Conservation (phyloP, 2,797 vertebrate species). For the Carcharodon carcharias region DNA sequence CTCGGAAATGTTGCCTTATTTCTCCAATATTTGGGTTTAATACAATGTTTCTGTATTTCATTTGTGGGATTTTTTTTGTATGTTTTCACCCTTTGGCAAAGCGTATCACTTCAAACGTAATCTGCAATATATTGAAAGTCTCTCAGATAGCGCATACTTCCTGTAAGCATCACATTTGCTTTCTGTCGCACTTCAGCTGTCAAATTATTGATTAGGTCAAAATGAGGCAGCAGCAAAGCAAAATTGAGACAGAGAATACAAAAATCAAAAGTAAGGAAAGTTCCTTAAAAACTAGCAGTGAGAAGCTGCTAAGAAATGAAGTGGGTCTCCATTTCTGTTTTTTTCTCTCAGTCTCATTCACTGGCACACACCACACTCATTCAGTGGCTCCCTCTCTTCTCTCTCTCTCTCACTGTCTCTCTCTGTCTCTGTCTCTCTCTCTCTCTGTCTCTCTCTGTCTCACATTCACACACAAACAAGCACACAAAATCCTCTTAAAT, state of each 20-base stretch:
- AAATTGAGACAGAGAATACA: background rate
- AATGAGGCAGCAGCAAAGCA: background rate
- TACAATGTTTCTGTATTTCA: background rate
- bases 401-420: no score
- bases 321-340: background rate
- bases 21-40: background rate
- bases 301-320: background rate
- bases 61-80: background rate
- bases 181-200: background rate
- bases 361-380: background rate
- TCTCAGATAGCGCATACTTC: background rate
- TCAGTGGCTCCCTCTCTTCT: background rate
- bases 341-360: background rate
- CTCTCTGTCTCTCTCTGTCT: background rate
- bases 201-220: background rate
- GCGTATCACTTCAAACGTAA: background rate
- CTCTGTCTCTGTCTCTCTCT: no score
- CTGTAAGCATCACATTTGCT: background rate
- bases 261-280: background rate
- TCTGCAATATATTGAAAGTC: background rate
- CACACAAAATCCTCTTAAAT: background rate
- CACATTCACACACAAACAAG: background rate
- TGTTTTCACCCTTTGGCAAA: no score
- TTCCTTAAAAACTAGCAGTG: background rate
- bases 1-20: background rate